phyloP scores from a whole-genome alignment of 1,140 invertebrate genomes.

The Caenorhabditis remanei region DNA sequence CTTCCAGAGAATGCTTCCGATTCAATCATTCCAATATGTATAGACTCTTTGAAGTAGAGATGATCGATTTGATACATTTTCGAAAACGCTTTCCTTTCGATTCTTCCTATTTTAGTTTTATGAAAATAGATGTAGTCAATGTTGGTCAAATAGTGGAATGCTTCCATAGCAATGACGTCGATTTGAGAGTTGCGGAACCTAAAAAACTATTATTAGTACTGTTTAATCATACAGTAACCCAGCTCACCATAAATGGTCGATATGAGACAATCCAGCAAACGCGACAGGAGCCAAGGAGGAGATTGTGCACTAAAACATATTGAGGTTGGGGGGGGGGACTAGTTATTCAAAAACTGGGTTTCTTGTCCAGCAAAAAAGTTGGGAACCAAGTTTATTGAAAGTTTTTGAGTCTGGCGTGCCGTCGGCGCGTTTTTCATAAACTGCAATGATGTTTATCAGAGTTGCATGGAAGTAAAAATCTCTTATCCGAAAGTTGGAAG shows the following conservation, averaged over 20 bases:
- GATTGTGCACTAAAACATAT: slow-evolving; percentile 17
- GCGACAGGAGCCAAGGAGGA: slow-evolving; percentile 13
- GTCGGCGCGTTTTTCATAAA: too few relatives aligned
- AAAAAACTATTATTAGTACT: background rate
- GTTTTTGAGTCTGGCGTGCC: too few relatives aligned
- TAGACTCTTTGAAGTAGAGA: slow-evolving; percentile 18
- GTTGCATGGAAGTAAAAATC: too few relatives aligned
- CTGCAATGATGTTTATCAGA: too few relatives aligned
- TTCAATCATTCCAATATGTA: slow-evolving; percentile 32
- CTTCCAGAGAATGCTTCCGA: slow-evolving; percentile 34
- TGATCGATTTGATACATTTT: slow-evolving; percentile 54
- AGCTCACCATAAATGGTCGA: slow-evolving; percentile 11
- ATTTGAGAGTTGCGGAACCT: slow-evolving; percentile 36
- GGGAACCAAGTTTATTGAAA: too few relatives aligned
- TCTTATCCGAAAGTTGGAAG: too few relatives aligned
- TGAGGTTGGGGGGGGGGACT: too few relatives aligned
- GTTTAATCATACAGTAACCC: too few relatives aligned
- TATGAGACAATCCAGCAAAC: slow-evolving; percentile 25
- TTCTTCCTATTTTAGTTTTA: slow-evolving; percentile 27
- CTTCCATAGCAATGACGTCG: slow-evolving; percentile 33
- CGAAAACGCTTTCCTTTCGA: slow-evolving; percentile 25
- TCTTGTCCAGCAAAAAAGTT: too few relatives aligned
- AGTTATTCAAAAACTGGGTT: too few relatives aligned
- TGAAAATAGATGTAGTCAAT: slow-evolving; percentile 44
- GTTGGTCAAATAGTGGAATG: slow-evolving; percentile 40